Evolutionary conservation across 2,113 vertebrate species (phyloP), one percentile per base, ranked within the genome.

Genomic region (Silurus meridionalis): DNA sequence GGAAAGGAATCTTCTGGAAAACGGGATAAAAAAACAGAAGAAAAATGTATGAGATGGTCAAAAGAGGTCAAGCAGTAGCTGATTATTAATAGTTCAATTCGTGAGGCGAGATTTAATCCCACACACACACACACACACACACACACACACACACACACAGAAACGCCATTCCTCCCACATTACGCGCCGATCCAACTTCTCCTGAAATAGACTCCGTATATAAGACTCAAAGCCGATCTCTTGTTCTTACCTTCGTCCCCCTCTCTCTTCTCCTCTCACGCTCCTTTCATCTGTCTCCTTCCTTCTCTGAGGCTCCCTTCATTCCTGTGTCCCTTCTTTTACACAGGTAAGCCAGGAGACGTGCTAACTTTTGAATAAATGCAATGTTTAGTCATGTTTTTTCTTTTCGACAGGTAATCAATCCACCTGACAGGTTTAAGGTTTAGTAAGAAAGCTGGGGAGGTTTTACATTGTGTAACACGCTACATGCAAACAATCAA

Each of bases 121-220:
- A 57, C 71, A 15, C 71, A 50, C 60, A 17, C 87, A 25, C 71
- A 55, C 53, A 69, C 84, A 64, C 77, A 23, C 82, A 64, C 64
- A 28, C 87, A 46, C 85, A 81, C 71, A 61, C 57, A 85, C 69
- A 78, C 77, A 61, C 60, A 75, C 37, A 37, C 37, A 77, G 55
- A 64, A 53, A 57, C 61, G 53, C 85, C 77, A 66, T 80, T 80
- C 88, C 81, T 74, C 80, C 52, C 60, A 60, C 74, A 46, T 83
- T 80, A 25, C 4, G 5, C 74, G 67, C 46, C 53, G 81, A 80
- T 46, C 71, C 63, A 74, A 60, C 67, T 80, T 85, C 57, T 87
- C 91, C 87, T 89, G 82, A 90, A 89, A 91, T 90, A 90, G 90
- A 87, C 84, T 55, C 85, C 21, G 86, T 90, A 91, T 91, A 90